phyloP scores from a whole-genome alignment of 92 coral and sea anemone species.

The Porites evermanni region DNA sequence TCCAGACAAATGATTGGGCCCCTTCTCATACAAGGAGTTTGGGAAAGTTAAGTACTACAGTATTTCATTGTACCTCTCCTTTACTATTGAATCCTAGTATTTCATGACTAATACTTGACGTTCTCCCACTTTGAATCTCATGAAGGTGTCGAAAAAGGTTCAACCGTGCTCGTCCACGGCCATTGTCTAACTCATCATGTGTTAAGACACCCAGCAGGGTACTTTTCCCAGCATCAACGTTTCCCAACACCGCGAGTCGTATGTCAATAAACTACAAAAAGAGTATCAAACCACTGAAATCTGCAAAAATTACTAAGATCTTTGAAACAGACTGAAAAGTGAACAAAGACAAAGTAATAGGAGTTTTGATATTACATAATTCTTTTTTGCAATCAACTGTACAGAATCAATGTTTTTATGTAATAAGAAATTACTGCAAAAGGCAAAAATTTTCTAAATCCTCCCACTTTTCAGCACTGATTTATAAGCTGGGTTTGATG shows the following conservation, averaged over 20 bases:
- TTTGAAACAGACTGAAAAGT: background rate
- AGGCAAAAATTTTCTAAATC: no score
- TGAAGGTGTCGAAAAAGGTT: constrained; percentile 95
- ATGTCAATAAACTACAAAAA: constrained; percentile 90
- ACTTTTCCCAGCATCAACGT: constrained; percentile 98
- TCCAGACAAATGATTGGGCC: no score
- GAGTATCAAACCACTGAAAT: background rate
- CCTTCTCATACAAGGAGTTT: no score
- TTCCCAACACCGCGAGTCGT: constrained; percentile 95
- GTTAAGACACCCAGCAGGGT: constrained; percentile 95
- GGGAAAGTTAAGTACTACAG: no score
- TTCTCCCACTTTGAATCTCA: constrained; percentile 96
- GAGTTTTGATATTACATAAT: no score
- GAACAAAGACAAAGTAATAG: no score
- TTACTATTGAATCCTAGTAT: constrained; percentile 93
- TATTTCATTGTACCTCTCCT: constrained; percentile 78
- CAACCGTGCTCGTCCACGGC: constrained; percentile 96
- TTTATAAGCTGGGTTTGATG: no score
- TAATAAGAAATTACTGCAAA: no score
- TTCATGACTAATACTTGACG: constrained; percentile 98
- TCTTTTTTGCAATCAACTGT: background rate
- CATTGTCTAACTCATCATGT: constrained; percentile 96
- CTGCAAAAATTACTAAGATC: background rate
- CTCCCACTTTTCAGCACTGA: no score
- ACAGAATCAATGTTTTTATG: no score